Percentiles rank a stretch among this genome's conserved stretches.
phyloP scores from a whole-genome alignment of 2,888 invertebrate genomes.

The Pandemis cinnamomeana region DNA sequence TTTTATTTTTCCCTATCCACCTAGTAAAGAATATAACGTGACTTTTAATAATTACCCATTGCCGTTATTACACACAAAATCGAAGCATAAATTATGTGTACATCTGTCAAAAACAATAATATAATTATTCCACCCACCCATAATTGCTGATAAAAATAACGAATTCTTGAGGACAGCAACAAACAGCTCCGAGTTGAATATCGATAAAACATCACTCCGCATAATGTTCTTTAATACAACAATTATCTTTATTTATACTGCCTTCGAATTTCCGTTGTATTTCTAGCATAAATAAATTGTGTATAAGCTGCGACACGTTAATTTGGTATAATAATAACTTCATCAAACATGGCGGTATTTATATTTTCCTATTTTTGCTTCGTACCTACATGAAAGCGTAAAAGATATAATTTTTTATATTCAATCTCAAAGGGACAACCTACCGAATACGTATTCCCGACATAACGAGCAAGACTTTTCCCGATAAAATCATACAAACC shows the following conservation, averaged over 20 bases:
- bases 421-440: neutral
- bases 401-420: neutral
- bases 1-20: too few species aligned
- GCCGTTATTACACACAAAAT: neutral
- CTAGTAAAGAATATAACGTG: too few species aligned
- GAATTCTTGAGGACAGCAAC: neutral
- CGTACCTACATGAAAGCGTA: neutral
- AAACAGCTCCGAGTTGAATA: neutral
- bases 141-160: neutral
- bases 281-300: neutral
- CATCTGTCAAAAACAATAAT: neutral
- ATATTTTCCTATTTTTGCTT: neutral
- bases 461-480: neutral
- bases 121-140: neutral
- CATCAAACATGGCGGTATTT: too few species aligned
- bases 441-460: neutral
- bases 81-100: neutral
- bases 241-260: neutral
- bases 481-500: slow-evolving; percentile 3
- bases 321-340: too few species aligned
- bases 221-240: neutral
- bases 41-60: too few species aligned
- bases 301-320: too few species aligned
- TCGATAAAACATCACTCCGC: neutral
- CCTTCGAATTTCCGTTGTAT: neutral